These are phyloP conservation scores for Drosophila rubida DNA, from an alignment of 2,888 invertebrate species.

Conservation along the genomic window DNA sequence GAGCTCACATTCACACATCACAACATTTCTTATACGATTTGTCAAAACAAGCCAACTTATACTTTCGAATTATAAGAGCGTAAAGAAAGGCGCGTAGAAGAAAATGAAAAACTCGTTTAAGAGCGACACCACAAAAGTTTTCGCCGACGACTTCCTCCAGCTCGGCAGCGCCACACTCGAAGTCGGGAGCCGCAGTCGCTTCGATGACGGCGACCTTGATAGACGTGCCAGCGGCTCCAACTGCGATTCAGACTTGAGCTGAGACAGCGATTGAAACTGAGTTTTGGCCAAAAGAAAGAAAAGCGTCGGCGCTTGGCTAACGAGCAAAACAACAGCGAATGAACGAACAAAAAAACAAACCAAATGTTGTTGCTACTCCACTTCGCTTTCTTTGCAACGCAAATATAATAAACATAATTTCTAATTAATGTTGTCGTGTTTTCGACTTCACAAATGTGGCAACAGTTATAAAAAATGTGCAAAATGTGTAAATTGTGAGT, in stretches of 20 bases:
- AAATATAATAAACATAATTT: conserved; percentile 28
- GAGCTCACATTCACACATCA: conserved; percentile 53
- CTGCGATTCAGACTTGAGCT: conserved; percentile 6
- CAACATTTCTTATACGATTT: conserved; percentile 72
- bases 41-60: conserved; percentile 77
- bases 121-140: conserved; percentile 44
- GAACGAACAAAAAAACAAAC: too few relatives aligned
- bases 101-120: conserved; percentile 65
- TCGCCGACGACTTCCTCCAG: conserved; percentile 58
- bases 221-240: conserved; percentile 83
- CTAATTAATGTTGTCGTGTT: conserved; percentile 28
- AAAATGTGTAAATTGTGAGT: conserved; percentile 13
- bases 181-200: conserved; percentile 74
- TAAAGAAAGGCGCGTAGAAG: conserved; percentile 35
- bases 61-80: conserved; percentile 78
- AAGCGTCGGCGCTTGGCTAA: conserved; percentile 23
- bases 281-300: conserved; percentile 15
- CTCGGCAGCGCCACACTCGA: conserved; percentile 44
- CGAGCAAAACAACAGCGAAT: not conserved
- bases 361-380: conserved; percentile 8
- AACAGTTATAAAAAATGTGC: conserved; percentile 4
- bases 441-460: not conserved
- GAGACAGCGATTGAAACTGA: conserved; percentile 20
- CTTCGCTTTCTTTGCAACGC: conserved; percentile 56
- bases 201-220: conserved; percentile 85